These are phyloP conservation scores for Sarcophaga bullata DNA, from an alignment of 1,140 invertebrate species.

Conservation along the genomic window DNA sequence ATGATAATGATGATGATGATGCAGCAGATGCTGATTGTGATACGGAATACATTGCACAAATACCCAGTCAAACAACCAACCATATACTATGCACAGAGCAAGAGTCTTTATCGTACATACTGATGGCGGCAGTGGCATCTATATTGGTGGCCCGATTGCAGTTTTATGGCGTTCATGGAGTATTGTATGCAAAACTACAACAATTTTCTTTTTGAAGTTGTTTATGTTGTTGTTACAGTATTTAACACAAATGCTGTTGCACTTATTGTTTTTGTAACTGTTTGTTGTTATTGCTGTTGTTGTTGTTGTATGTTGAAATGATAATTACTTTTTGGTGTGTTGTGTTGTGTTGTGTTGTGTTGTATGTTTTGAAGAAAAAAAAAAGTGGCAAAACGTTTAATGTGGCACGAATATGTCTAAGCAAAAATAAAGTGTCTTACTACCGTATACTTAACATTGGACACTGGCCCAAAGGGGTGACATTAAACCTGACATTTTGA, in stretches of 20 bases:
- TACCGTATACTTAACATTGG: background rate
- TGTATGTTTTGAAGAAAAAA: background rate
- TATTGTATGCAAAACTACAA: background rate
- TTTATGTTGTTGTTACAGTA: background rate
- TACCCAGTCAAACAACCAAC: background rate
- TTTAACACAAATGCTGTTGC: background rate
- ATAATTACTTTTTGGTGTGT: background rate
- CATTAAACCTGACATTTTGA: constrained; percentile 21
- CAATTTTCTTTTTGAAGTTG: background rate
- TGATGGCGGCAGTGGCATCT: too few relatives aligned
- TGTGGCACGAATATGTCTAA: constrained; percentile 8
- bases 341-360: too few relatives aligned
- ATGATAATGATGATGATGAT: background rate
- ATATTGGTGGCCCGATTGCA: background rate
- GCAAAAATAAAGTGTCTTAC: background rate
- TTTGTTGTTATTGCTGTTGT: background rate
- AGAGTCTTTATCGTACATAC: too few relatives aligned
- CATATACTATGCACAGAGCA: too few relatives aligned
- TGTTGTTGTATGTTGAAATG: background rate
- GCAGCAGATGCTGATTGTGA: background rate
- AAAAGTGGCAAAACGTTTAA: background rate
- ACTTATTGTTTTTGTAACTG: background rate
- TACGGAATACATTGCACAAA: background rate
- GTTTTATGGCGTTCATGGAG: too few relatives aligned
- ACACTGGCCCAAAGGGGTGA: background rate